Base-by-base conservation (phyloP, 1,140 invertebrate species). In the Rhagoletis zephyria region DNA sequence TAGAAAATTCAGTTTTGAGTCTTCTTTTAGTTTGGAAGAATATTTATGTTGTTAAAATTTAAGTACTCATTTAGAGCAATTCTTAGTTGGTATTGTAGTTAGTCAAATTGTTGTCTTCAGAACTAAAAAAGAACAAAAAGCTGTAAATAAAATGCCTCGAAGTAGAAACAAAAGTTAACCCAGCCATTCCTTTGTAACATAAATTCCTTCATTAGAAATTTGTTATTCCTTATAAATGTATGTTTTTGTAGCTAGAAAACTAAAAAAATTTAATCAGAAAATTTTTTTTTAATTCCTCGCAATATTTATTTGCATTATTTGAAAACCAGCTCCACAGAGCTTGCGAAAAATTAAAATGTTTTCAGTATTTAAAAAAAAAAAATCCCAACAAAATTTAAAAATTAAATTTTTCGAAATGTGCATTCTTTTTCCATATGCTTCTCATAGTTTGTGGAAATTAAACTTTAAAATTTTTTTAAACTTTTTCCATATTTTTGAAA, bases 141-240 rank as follows among this genome's bases (percentile, higher is more conserved):
- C 12, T 81, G 74, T 81, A 81, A 19, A 81, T 56, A 81, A 81
- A 48, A n/a, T 56, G 74, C 48, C 74, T 56, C 74, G 74, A 56
- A 81, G 48, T 81, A 59, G 7, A n/a, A 81, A 51, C n/a, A 81
- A 56, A 81, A 56, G 6, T 14, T n/a, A 12, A 81, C 19, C 74
- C 74, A 10, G 74, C 74, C 74, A 81, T 81, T 81, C 74, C 74
- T 56, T 10, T 81, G 74, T 81, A 81, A 81, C 16, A 56, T 81
- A 81, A 77, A 81, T 56, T 81, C 45, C 74, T 59, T 30, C 30
- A 9, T 81, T 7, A 63, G 16, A 63, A 63, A 63, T 14, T 63
- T 30, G 30, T 14, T 63, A 16, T n/a, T 63, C 16, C 61, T 63
- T 1, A 45, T 9, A 48, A 81, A 19, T 19, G 4, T 74, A 14